These are phyloP conservation scores for Squalus acanthias DNA, from an alignment of 2,797 vertebrate species.

Conservation along the genomic window DNA sequence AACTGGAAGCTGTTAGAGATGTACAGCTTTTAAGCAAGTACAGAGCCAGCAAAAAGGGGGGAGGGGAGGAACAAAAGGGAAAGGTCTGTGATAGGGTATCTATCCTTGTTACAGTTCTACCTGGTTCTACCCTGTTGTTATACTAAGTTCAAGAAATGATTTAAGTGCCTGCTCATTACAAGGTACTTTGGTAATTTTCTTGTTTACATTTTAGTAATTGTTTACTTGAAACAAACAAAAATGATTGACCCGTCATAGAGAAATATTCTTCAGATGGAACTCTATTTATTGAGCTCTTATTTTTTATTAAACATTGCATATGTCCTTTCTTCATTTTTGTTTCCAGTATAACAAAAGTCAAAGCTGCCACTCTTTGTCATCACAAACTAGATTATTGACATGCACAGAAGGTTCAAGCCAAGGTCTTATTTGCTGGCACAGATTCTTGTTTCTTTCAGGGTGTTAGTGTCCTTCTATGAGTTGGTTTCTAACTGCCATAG, in stretches of 20 bases:
- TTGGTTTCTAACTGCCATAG: not conserved
- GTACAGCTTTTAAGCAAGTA: not conserved
- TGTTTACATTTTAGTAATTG: not conserved
- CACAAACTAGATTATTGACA: not conserved
- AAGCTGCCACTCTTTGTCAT: not conserved
- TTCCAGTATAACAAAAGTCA: not conserved
- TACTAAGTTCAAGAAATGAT: not conserved
- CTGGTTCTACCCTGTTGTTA: not conserved
- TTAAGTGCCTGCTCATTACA: not conserved
- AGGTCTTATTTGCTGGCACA: not conserved
- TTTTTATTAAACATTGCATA: not conserved
- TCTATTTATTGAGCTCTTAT: not conserved
- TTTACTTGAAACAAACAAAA: not conserved
- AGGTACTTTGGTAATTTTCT: not conserved
- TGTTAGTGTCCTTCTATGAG: not conserved
- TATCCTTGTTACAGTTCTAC: not conserved
- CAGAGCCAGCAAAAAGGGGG: not conserved
- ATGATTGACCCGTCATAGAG: not conserved
- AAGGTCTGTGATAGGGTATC: not conserved
- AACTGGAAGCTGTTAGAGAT: not conserved
- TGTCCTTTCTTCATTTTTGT: not conserved
- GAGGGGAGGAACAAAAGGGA: not conserved
- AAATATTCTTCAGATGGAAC: not conserved
- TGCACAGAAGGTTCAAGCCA: not conserved
- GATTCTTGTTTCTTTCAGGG: not conserved